Evolutionary conservation across 2,113 vertebrate genomes (phyloP).

Genomic region (Prolemur simus): DNA sequence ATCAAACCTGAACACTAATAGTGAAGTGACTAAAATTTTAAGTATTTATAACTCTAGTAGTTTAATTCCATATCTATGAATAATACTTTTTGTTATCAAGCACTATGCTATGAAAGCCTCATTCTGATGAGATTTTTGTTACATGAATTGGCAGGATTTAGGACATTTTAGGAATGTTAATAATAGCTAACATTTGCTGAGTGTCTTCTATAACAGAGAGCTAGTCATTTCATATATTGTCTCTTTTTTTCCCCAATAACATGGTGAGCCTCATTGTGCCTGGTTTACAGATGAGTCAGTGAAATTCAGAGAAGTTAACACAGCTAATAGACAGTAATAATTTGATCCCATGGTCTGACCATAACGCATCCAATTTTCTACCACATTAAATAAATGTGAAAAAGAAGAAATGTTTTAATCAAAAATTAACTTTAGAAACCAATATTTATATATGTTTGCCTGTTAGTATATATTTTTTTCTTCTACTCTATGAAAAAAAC

Average conservation of each 20-base stretch:
- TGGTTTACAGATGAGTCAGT: neutral
- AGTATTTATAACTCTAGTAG: neutral
- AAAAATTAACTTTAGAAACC: conserved; percentile 28
- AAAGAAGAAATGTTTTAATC: neutral
- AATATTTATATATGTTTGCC: neutral
- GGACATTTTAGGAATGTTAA: neutral
- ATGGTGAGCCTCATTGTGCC: neutral
- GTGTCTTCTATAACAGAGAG: neutral
- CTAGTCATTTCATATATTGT: neutral
- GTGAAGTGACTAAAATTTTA: neutral
- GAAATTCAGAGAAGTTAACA: neutral
- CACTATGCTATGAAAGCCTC: neutral
- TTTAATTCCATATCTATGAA: conserved; percentile 1
- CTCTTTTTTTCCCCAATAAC: neutral
- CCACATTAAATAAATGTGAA: neutral
- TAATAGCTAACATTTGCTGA: neutral
- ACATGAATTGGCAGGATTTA: neutral
- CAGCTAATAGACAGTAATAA: neutral
- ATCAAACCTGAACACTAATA: neutral
- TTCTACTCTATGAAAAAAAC: neutral
- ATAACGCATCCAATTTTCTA: neutral
- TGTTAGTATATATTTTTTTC: neutral
- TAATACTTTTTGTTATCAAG: conserved; percentile 5
- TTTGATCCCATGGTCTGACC: neutral
- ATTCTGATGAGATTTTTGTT: neutral